phyloP scores from a whole-genome alignment of 1,140 invertebrate genomes.

The Meloidogyne chitwoodi region DNA sequence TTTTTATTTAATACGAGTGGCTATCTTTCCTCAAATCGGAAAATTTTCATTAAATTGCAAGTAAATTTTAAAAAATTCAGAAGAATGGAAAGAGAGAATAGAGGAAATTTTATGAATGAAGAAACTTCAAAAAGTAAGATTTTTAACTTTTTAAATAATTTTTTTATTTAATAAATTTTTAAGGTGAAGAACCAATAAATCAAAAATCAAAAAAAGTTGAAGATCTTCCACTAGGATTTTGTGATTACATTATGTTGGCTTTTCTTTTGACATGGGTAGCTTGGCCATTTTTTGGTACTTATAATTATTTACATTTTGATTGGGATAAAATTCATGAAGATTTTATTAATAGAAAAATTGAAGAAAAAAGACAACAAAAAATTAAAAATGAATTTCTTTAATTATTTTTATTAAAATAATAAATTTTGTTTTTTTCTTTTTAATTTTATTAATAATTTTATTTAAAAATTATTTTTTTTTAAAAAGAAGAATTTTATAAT shows the following conservation, averaged over 20 bases:
- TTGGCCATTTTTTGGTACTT: not conserved
- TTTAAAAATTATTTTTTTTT: not conserved
- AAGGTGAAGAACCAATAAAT: not conserved
- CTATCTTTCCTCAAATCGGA: no score
- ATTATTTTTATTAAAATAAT: no score
- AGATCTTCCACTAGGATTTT: not conserved
- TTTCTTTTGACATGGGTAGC: not conserved
- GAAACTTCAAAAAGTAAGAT: not conserved
- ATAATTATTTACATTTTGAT: not conserved
- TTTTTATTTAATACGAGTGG: no score
- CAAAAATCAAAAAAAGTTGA: not conserved
- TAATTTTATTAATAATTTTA: not conserved
- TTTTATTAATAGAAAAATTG: not conserved
- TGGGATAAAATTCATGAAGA: not conserved
- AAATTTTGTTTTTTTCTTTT: no score
- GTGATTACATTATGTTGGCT: not conserved
- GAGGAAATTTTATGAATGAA: not conserved
- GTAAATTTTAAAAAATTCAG: no score
- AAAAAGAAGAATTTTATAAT: no score
- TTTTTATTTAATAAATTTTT: not conserved
- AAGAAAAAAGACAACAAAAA: not conserved
- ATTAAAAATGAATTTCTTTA: no score
- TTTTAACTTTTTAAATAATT: not conserved
- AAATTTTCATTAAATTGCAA: no score
- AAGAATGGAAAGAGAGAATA: not conserved